phyloP scores from a whole-genome alignment of 2,113 vertebrate genomes.

The Cercopithecus mona region DNA sequence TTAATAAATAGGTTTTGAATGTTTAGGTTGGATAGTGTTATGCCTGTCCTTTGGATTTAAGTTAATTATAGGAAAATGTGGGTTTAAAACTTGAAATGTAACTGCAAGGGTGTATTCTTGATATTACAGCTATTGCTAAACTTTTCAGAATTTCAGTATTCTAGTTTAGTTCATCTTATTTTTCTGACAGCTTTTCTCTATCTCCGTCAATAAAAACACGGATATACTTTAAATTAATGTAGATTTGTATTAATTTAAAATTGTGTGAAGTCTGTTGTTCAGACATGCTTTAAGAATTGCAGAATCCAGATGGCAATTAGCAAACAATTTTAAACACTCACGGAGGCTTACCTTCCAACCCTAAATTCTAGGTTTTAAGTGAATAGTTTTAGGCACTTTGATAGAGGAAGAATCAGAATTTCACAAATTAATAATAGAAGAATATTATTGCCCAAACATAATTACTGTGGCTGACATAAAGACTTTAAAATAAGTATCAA shows the following conservation, averaged over 20 bases:
- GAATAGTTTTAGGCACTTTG: constrained; percentile 37
- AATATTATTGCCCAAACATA: neutral
- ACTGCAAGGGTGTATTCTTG: neutral
- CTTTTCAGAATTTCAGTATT: constrained; percentile 25
- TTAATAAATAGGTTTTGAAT: constrained; percentile 17
- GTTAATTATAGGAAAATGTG: neutral
- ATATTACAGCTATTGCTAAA: neutral
- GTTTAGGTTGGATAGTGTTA: neutral
- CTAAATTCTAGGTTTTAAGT: neutral
- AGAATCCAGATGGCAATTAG: constrained; percentile 29
- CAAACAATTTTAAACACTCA: neutral
- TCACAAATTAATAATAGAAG: constrained; percentile 14
- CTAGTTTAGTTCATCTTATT: neutral
- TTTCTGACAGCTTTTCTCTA: constrained; percentile 26
- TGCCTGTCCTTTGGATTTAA: constrained; percentile 6
- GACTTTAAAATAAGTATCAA: constrained; percentile 39
- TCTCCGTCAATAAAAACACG: neutral
- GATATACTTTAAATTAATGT: constrained; percentile 36
- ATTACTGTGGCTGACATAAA: constrained; percentile 48
- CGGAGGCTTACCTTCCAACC: neutral
- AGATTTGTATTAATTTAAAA: constrained; percentile 46
- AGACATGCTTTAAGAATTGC: neutral
- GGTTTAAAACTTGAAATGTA: constrained; percentile 36
- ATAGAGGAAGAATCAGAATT: neutral
- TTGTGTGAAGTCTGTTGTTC: neutral